These are phyloP conservation scores for Spicauda simplicius DNA, from an alignment of 2,888 invertebrate genomes.

Conservation along the genomic window DNA sequence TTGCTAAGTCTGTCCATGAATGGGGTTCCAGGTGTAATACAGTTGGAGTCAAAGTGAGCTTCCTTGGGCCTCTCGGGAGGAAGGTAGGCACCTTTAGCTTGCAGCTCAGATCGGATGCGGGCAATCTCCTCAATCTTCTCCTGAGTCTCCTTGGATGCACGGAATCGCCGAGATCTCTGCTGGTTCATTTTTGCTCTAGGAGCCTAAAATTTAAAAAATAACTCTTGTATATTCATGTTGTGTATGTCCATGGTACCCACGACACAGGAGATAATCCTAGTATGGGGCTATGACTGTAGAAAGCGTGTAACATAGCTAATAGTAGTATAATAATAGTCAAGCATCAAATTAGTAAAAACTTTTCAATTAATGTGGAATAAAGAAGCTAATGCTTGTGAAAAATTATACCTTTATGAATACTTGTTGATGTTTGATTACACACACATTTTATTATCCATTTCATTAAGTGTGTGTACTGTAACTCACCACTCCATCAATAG, in stretches of 20 bases:
- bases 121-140: slow-evolving; percentile 95
- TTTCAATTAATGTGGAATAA: no score
- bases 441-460: no score
- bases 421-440: no score
- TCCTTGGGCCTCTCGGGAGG: slow-evolving; percentile 95
- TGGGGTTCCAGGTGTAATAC: slow-evolving; percentile 99
- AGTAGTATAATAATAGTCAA: no score
- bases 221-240: no score
- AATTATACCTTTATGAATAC: no score
- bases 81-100: slow-evolving; percentile 89
- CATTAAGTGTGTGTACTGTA: neutral
- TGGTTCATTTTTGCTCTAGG: slow-evolving; percentile 99
- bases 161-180: slow-evolving; percentile 97
- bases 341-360: no score
- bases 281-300: no score
- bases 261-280: no score
- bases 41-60: slow-evolving; percentile 99
- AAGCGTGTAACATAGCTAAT: no score
- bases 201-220: slow-evolving; percentile 81
- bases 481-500: slow-evolving; percentile 98
- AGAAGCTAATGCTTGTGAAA: no score
- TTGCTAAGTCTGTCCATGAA: slow-evolving; percentile 97
- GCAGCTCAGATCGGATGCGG: slow-evolving; percentile 90
- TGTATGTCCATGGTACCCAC: no score
- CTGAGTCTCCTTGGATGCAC: slow-evolving; percentile 96